Base-by-base conservation (phyloP, 2,113 vertebrate genomes). In the Callaeas wilsoni region DNA sequence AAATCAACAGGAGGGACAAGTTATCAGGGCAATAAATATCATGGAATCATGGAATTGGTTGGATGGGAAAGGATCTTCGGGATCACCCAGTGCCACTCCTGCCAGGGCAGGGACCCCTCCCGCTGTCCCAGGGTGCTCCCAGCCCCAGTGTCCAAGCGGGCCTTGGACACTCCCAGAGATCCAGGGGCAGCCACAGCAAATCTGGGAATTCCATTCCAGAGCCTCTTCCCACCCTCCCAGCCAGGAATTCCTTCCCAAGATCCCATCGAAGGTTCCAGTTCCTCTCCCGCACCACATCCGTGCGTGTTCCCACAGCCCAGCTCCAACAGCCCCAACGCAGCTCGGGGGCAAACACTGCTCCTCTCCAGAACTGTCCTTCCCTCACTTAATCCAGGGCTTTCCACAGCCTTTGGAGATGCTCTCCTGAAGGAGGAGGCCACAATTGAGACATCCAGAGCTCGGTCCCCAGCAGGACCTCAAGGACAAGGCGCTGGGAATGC, bases 281-380 rank as follows among this genome's bases (percentile, higher is more conserved):
- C 9, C 56, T 2, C n/a, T n/a, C n/a, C n/a, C n/a, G 32, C 9
- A 25, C 16, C 10, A 0, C 37, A 37, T 14, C 62, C 33, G 3
- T 52, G 32, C 30, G 6, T 27, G 33, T 7, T 37, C 71, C 46
- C 76, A 73, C n/a, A 44, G 7, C 56, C 26, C 12, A 7, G 35
- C 56, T 41, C 26, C 3, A 0, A 30, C 50, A 42, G 3, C 13
- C 27, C 78, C 32, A 47, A 21, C 46, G 9, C 41, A 57, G 63
- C 20, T 41, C 53, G 12, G 3, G 10, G 0, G 1, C 9, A 23
- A 44, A 59, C 77, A 14, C 16, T 10, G 14, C 0, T 47, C 42
- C 59, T n/a, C 60, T 12, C 49, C n/a, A 16, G 7, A 35, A 8
- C 6, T 11, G 5, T 4, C 56, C 35, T 12, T 47, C n/a, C 41